Conservation (phyloP, 2,888 invertebrate species). For the Rotaria sp. region DNA sequence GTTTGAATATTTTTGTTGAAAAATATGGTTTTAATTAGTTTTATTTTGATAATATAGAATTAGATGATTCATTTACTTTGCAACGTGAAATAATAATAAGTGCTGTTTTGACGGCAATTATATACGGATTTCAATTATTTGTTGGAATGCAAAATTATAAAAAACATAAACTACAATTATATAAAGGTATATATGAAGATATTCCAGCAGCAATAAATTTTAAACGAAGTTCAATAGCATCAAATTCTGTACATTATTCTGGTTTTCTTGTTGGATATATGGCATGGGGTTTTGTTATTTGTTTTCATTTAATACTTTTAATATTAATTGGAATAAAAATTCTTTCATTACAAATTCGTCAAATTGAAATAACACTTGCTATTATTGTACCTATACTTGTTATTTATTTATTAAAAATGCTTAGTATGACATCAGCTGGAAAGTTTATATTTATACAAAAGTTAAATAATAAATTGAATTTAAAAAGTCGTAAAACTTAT, state of each 20-base stretch:
- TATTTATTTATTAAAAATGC: conserved; percentile 11
- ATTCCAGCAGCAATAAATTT: neutral
- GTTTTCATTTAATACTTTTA: neutral
- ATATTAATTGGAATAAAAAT: neutral
- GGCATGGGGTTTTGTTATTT: conserved; percentile 27
- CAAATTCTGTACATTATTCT: neutral
- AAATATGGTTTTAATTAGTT: neutral
- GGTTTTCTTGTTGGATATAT: conserved; percentile 28
- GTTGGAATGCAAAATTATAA: conserved; percentile 35
- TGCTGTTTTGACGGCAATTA: neutral
- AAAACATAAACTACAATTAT: conserved; percentile 30
- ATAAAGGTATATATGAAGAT: neutral
- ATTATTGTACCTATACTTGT: conserved; percentile 6
- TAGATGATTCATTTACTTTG: neutral
- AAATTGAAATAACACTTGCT: neutral
- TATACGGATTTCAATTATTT: conserved; percentile 31
- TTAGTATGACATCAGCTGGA: neutral
- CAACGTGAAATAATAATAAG: neutral
- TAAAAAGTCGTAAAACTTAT: neutral
- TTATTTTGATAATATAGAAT: no score
- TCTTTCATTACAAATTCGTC: no score
- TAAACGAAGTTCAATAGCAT: neutral
- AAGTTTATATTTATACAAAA: neutral
- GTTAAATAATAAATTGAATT: neutral
- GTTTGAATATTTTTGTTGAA: no score